Conservation (phyloP, 2,113 vertebrate genomes). For the Ailurus styani region DNA sequence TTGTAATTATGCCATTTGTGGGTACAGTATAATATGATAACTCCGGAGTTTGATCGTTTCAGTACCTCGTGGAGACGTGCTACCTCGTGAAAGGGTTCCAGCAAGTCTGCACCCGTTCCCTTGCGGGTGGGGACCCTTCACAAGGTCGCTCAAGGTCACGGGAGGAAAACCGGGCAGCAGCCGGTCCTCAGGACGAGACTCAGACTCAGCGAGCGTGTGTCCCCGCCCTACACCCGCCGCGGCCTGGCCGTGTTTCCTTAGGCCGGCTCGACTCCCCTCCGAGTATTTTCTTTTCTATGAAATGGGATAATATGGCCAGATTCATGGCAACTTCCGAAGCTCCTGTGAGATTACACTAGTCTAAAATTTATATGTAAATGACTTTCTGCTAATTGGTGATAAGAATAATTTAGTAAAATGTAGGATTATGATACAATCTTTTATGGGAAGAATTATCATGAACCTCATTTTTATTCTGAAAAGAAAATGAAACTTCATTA, state of each 20-base stretch:
- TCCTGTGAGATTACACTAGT: not conserved
- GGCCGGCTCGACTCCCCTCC: not conserved
- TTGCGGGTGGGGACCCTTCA: not conserved
- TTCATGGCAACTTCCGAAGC: not conserved
- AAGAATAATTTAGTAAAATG: not conserved
- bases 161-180: not conserved
- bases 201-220: rapidly evolving
- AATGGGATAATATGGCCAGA: not conserved
- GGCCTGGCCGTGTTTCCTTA: rapidly evolving
- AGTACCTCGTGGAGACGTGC: not conserved
- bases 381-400: not conserved
- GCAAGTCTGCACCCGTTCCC: not conserved
- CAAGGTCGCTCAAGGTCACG: not conserved
- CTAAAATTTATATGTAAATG: not conserved
- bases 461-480: not conserved
- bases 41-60: not conserved
- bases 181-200: rapidly evolving
- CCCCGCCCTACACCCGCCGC: rapidly evolving
- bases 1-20: not conserved
- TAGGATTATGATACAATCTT: not conserved
- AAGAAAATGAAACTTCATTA: not conserved
- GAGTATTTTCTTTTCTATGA: not conserved
- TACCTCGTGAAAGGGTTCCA: not conserved
- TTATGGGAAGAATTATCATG: not conserved
- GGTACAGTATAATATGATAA: slow-evolving; percentile 40